Evolutionary conservation across 1,140 invertebrate species (phyloP), one percentile per base, ranked within the genome.

Genomic region (Anastatus disparis): DNA sequence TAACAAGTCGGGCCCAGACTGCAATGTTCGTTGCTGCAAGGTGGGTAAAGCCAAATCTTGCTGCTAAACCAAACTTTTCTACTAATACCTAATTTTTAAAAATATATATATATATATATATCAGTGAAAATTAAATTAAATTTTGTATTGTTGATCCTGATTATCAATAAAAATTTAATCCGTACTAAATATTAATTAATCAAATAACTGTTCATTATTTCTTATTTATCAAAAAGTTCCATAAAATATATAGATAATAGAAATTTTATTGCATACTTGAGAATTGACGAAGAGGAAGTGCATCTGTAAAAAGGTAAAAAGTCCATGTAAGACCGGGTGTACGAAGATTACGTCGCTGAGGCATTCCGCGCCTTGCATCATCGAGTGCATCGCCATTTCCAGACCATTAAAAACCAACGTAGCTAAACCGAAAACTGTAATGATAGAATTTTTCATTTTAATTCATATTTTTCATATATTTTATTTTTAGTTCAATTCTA

Each of bases 271-370:
- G 26, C 76, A 84, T 79, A 90, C 91, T 86, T 91, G 90, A 1
- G 90, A 91, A 77, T 92, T 91, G 56, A 91, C 88, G 75, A 91
- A 92, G 15, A 92, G 85, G 77, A 92, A 91, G 77, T 91, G 90
- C 86, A 91, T 90, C 79, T 92, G 91, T 22, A 90, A 81, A 74
- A 92, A 91, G 1, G 90, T 91, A 79, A 92, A 92, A 50, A 90
- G 83, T n/a, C 89, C 88, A 53, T 90, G 89, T 12, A 92, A 78
- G n/a, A 91, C 85, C 1, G 90, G 90, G 79, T 90, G 89, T 2
- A 90, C 86, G 38, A 89, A 88, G 59, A 89, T 84, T 17, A 90
- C 84, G 71, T 89, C 87, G 71, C 86, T 88, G 38, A 89, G 83
- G 71, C 89, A 91, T 56, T 83, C 81, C 15, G 82, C 78, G 3